Evolutionary conservation across 2,888 invertebrate genomes (phyloP).

Genomic region (Apamea anceps): DNA sequence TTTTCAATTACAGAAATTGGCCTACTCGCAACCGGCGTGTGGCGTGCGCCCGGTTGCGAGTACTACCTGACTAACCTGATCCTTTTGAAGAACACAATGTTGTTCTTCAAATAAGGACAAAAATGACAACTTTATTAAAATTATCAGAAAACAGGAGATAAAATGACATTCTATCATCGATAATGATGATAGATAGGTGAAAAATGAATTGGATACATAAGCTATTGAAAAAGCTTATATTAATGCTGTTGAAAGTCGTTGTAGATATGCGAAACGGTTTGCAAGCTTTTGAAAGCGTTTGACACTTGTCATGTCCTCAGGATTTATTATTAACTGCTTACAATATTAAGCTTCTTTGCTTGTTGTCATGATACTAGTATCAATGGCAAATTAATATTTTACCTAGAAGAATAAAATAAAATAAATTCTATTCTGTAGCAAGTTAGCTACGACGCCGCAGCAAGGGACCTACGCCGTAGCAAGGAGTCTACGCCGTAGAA

Average conservation of each 20-base stretch:
- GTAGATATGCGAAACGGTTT: not conserved
- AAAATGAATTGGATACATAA: not conserved
- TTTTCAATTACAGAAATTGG: no score
- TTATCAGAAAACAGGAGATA: not conserved
- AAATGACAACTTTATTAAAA: not conserved
- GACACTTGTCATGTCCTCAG: not conserved
- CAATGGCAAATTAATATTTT: not conserved
- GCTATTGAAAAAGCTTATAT: not conserved
- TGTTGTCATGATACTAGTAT: not conserved
- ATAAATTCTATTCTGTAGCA: no score
- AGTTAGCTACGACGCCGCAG: conserved; percentile 14
- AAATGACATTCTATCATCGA: not conserved
- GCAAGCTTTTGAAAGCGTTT: not conserved
- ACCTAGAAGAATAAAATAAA: not conserved
- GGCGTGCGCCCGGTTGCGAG: no score
- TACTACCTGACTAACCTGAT: no score
- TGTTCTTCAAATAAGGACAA: no score
- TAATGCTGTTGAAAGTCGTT: not conserved
- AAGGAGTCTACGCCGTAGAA: conserved; percentile 30
- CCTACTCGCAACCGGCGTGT: no score
- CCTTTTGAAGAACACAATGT: no score
- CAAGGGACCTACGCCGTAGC: conserved; percentile 30
- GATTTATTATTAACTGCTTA: not conserved
- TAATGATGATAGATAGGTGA: not conserved
- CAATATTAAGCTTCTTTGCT: not conserved